phyloP scores from a whole-genome alignment of 2,113 vertebrate genomes.

The Tragelaphus buxtoni region DNA sequence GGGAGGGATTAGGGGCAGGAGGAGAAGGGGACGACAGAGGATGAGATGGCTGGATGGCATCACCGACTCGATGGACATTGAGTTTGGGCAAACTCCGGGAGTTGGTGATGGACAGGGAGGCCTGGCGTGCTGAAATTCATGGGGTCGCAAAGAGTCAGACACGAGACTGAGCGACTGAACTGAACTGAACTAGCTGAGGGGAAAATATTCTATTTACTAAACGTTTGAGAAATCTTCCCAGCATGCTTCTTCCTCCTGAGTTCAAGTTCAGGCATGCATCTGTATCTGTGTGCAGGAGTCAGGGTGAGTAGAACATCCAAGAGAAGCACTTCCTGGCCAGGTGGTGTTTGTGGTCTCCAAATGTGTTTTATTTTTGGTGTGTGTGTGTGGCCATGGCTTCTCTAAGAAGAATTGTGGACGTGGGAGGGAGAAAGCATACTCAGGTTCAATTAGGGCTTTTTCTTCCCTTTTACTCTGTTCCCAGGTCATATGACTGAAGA shows the following conservation, averaged over 20 bases:
- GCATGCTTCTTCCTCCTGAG: neutral
- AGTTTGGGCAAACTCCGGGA: neutral
- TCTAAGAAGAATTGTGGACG: neutral
- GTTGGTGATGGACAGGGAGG: neutral
- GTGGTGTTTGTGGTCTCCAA: neutral
- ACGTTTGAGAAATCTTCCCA: neutral
- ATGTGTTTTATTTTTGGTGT: neutral
- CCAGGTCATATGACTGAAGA: neutral
- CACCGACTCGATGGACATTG: too few relatives aligned
- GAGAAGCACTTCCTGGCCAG: neutral
- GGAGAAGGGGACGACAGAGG: neutral
- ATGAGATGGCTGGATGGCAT: neutral
- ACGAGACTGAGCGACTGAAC: accelerated
- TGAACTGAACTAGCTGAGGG: neutral
- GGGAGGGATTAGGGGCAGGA: neutral
- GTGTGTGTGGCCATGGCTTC: neutral
- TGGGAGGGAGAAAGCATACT: neutral
- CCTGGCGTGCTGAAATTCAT: accelerated
- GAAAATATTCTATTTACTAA: neutral
- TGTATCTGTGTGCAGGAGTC: neutral
- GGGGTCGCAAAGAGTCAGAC: neutral
- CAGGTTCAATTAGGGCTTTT: neutral
- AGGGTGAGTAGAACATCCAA: neutral
- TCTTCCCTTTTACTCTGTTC: neutral
- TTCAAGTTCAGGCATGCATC: neutral